These are phyloP conservation scores for Pristionchus maxplancki DNA, from an alignment of 2,888 invertebrate species.

Conservation along the genomic window DNA sequence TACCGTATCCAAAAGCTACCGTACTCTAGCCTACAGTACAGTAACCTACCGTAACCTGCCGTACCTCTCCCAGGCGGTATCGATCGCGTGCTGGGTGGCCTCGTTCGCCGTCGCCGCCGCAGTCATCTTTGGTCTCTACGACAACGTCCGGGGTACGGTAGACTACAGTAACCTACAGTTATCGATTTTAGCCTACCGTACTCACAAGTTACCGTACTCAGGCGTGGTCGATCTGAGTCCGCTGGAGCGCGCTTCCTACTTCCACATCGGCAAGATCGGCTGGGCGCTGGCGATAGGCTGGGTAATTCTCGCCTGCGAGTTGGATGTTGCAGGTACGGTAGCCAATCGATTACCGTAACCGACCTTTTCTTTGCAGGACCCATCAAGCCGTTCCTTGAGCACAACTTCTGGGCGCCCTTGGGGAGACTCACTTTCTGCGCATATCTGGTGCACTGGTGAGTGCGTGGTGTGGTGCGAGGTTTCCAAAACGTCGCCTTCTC, in stretches of 20 bases:
- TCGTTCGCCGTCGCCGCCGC: neutral
- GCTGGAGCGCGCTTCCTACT: constrained; percentile 18
- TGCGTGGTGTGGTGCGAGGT: neutral
- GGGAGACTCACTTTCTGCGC: constrained; percentile 11
- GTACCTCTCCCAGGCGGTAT: neutral
- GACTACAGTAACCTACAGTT: neutral
- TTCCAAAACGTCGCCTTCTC: neutral
- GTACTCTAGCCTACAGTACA: no score
- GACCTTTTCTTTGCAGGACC: neutral
- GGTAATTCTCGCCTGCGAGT: constrained; percentile 44
- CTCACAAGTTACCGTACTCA: neutral
- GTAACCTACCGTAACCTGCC: neutral
- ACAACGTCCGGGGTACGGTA: constrained; percentile 31
- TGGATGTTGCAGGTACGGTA: constrained; percentile 43
- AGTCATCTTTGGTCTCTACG: constrained; percentile 11
- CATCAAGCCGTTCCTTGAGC: constrained; percentile 7
- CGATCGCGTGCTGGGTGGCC: neutral
- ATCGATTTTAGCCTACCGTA: neutral
- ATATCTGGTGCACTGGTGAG: constrained; percentile 46
- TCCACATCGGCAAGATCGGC: constrained; percentile 15
- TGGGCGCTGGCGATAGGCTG: constrained; percentile 16
- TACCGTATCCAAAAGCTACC: neutral
- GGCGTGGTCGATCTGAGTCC: neutral
- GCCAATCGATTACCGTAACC: neutral
- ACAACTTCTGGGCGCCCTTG: constrained; percentile 17